Base-by-base conservation (phyloP, 1,140 invertebrate genomes). In the Aricia agestis region DNA sequence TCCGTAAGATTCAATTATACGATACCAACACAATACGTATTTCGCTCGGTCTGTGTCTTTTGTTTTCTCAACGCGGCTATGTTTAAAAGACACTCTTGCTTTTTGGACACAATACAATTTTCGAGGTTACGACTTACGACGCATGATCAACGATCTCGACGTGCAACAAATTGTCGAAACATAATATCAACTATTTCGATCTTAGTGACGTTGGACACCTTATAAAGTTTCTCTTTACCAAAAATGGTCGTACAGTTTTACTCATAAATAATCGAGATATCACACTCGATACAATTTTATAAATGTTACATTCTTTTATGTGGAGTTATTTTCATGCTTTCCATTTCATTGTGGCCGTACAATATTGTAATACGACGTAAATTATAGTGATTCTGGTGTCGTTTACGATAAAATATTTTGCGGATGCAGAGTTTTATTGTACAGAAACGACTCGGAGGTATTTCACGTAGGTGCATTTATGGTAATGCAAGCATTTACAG, bases 221-320 rank as follows among this genome's bases (percentile, higher is more conserved):
- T 36, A 36, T 59, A 63, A 63, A 63, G 59, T 63, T 63, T 63
- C 59, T 63, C 59, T 63, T 19, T 63, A 52, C 45, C 45, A 52
- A 52, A 52, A 52, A 52, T 52, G 45, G 45, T 52, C 9, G 3
- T 36, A 52, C 11, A 52, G 45, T 52, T 52, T 52, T 52, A 52
- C 45, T 52, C 45, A 52, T 52, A 52, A 52, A 52, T 52, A 52
- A 52, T 52, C 45, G 45, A 52, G 45, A 52, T 52, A 52, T 13
- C 45, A 52, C 45, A 52, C 11, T 15, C 45, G 45, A 52, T 52
- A 52, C 11, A 13, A 52, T 52, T 52, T 52, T 52, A 52, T 52
- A 52, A 52, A 52, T 36, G 45, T 52, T 52, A 52, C 45, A 52
- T 52, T 52, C 45, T 52, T 52, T 52, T 52, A 52, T 52, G 13